phyloP scores from a whole-genome alignment of 2,888 invertebrate species.

The Abscondita cerata region DNA sequence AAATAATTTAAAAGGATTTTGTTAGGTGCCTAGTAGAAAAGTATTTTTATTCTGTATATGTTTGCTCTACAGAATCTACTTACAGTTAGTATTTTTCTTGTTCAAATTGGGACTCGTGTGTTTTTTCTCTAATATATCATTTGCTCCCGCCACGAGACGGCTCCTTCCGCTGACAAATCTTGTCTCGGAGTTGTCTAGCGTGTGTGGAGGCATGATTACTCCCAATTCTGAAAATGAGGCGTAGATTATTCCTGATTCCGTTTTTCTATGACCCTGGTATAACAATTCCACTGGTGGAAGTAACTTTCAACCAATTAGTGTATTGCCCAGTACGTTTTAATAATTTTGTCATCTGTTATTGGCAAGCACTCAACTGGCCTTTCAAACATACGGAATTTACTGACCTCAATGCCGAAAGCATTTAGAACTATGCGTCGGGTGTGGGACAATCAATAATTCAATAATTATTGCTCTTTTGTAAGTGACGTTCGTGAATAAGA shows the following conservation, averaged over 20 bases:
- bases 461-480: background rate
- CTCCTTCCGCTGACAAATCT: background rate
- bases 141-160: too few species aligned
- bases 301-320: background rate
- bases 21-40: too few species aligned
- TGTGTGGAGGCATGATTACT: too few species aligned
- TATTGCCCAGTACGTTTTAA: background rate
- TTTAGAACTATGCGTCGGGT: background rate
- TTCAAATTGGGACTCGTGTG: too few species aligned
- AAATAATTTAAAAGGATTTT: too few species aligned
- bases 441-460: background rate
- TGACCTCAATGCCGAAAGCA: background rate
- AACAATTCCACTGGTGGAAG: background rate
- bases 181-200: background rate
- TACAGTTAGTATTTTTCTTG: background rate
- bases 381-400: background rate
- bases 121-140: too few species aligned
- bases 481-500: background rate
- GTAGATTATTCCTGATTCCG: background rate
- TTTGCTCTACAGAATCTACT: too few species aligned
- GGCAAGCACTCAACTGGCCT: background rate
- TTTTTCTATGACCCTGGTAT: background rate
- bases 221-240: background rate
- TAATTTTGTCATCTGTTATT: background rate
- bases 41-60: too few species aligned